These are phyloP conservation scores for Aspidiotus destructor DNA, from an alignment of 2,888 invertebrate genomes.

Conservation along the genomic window DNA sequence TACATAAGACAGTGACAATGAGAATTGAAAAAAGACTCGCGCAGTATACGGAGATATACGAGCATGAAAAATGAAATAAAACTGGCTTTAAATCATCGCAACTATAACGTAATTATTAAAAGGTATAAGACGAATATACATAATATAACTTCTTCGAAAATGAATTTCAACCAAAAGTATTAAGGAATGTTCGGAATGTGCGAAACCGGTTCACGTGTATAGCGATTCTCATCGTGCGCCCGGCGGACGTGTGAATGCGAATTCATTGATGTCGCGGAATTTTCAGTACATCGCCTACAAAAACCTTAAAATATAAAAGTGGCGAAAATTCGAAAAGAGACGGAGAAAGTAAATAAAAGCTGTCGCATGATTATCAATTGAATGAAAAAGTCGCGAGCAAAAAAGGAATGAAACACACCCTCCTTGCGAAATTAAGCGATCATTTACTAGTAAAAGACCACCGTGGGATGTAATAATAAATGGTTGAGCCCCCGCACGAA, in stretches of 20 bases:
- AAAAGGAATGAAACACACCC: constrained; percentile 10
- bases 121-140: neutral
- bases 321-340: neutral
- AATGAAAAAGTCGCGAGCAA: neutral
- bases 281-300: neutral
- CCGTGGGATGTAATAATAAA: constrained; percentile 26
- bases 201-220: constrained; percentile 27
- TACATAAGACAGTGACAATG: too few species aligned
- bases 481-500: constrained; percentile 9
- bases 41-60: too few species aligned
- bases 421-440: constrained; percentile 28
- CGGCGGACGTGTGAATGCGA: neutral
- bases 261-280: neutral
- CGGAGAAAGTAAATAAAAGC: neutral
- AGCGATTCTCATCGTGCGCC: neutral
- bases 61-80: too few species aligned
- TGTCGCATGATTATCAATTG: constrained; percentile 1
- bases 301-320: neutral
- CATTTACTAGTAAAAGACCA: constrained; percentile 27
- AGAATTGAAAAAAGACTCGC: too few species aligned
- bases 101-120: neutral
- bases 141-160: neutral
- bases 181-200: constrained; percentile 27
- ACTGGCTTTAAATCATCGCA: neutral
- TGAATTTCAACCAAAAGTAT: neutral